Base-by-base conservation (phyloP, 2,888 invertebrate genomes). In the Theodoxus fluviatilis region DNA sequence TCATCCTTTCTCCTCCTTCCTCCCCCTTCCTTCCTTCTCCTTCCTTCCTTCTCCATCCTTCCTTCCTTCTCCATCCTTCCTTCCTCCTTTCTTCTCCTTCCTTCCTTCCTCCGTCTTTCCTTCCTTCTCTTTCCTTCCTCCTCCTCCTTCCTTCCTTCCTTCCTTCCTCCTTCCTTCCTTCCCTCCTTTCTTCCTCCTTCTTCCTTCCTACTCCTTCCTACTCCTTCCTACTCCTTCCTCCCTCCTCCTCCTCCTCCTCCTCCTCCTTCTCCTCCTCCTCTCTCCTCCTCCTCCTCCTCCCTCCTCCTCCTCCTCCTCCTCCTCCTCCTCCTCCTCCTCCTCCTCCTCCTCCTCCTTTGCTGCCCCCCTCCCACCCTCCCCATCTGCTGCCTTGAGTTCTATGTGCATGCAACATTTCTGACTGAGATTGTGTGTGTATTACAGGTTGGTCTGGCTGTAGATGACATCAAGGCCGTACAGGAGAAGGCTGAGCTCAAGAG, bases 391-490 rank as follows among this genome's bases (percentile, higher is more conserved):
- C 61, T 59, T n/a, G n/a, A n/a, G n/a, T n/a, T n/a, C n/a, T n/a
- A n/a, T n/a, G n/a, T n/a, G n/a, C n/a, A n/a, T n/a, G n/a, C n/a
- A n/a, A n/a, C n/a, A n/a, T n/a, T n/a, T n/a, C n/a, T n/a, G n/a
- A n/a, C n/a, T n/a, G n/a, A n/a, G n/a, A n/a, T n/a, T n/a, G n/a
- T n/a, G n/a, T n/a, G n/a, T n/a, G n/a, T n/a, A n/a, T n/a, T n/a
- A n/a, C 71, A 86, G 86, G 85, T 88, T 73, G 89, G 89, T 83
- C 79, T 89, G 80, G 89, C 89, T 72, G 89, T 89, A 40, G 89
- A 89, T 78, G 89, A 89, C 81, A 89, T 89, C 76, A 89, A 89
- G 75, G 87, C 85, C 55, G 89, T 89, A 22, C 89, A 89, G 76
- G 88, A 89, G 63, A 85, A 89, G 74, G 89, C 89, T 25, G 87